Base-by-base conservation (phyloP, 2,113 vertebrate species). In the Trinectes maculatus region DNA sequence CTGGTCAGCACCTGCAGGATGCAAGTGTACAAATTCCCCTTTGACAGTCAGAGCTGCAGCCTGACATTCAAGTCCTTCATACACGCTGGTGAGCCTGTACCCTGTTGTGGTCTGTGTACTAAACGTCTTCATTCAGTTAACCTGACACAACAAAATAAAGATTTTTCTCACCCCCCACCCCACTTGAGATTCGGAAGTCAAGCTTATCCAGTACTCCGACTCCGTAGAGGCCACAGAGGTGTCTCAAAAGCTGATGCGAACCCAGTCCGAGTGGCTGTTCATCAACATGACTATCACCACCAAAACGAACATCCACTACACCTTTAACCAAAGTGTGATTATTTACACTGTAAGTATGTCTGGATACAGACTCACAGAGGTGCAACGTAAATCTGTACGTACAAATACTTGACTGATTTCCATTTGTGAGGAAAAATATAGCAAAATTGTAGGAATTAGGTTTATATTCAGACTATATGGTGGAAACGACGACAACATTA, bases 21-120 rank as follows among this genome's bases (percentile, higher is more conserved):
- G 84, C 55, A 79, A 0, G 48, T 91, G 21, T 69, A 85, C 74
- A 79, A 77, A 49, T 91, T 91, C 33, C 90, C 90, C 28, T 90
- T 91, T 0, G 89, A 91, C 60, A 49, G 22, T 0, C 90, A 90
- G 81, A 86, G 49, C 26, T 91, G 90, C 78, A 80, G n/a, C 42
- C 66, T 91, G 26, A 57, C 90, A 1, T 76, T 91, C 56, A 83
- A 72, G 43, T 89, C 90, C 1, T 34, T 63, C 10, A 10, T 80
- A 3, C 67, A 89, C 51, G 18, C 69, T 0, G 48, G 89, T 89
- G 22, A 89, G 85, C 7, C 15, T 2, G 25, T 13, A 26, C 15
- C 46, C 13, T 8, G 13, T 21, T 43, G 7, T 10, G 29, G 29
- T 8, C 29, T 31, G 29, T 31, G 29, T 39, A 39, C 16, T n/a